Evolutionary conservation across 1,140 invertebrate species (phyloP).

Genomic region (Chymomyza costata): DNA sequence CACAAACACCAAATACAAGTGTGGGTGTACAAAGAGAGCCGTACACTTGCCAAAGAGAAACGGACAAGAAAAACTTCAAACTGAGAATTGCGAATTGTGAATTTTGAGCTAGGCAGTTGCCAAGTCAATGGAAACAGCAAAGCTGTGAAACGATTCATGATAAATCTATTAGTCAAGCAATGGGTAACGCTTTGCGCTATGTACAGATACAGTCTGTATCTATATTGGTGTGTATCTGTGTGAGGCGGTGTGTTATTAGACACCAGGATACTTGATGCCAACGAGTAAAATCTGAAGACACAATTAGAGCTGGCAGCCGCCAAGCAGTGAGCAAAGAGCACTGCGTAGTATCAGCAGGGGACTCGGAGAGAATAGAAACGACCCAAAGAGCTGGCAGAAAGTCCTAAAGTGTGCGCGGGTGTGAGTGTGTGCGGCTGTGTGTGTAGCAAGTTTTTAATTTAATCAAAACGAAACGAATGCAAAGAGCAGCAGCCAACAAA

Average conservation of each 20-base stretch:
- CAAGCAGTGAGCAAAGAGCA: no score
- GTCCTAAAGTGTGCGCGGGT: slow-evolving; percentile 15
- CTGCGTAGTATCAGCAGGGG: no score
- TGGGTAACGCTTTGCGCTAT: slow-evolving; percentile 20
- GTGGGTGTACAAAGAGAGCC: no score
- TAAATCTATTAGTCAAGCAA: slow-evolving; percentile 42
- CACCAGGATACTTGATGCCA: slow-evolving; percentile 15
- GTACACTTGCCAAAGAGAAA: no score
- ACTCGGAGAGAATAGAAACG: not conserved
- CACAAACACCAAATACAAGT: no score
- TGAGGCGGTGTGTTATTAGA: no score
- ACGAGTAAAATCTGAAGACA: slow-evolving; percentile 21
- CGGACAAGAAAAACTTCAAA: not conserved
- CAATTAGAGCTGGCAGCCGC: slow-evolving; percentile 26
- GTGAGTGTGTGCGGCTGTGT: slow-evolving; percentile 7
- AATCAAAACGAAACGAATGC: slow-evolving; percentile 38
- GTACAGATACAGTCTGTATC: no score
- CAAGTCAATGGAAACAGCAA: slow-evolving; percentile 13
- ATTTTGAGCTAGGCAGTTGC: no score
- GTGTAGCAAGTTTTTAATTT: slow-evolving; percentile 48
- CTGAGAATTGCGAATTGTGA: not conserved
- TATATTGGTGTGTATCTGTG: no score
- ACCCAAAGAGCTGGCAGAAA: slow-evolving; percentile 12
- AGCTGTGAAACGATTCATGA: slow-evolving; percentile 46
- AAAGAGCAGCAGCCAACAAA: not conserved